Evolutionary conservation across 2,888 invertebrate species (phyloP), one percentile per base, ranked within the genome.

Genomic region (Catocala nupta): DNA sequence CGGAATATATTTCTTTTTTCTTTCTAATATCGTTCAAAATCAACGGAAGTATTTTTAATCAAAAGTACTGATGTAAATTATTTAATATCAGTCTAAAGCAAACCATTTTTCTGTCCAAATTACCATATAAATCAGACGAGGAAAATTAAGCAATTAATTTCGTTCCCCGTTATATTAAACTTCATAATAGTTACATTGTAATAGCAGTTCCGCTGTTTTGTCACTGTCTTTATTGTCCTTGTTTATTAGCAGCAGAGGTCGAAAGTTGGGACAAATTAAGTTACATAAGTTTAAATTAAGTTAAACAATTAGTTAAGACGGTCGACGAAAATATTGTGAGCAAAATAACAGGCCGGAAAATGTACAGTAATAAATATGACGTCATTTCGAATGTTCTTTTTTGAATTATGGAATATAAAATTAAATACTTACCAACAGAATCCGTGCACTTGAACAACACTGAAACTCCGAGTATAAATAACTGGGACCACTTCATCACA

Each of bases 381-480:
- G 5, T 43, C 5, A 36, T 34, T 55, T 36, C 6, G 51, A 16
- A 25, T 13, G 43, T 39, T 25, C 36, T 8, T 1, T 51, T 62
- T 54, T 55, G 55, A 59, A 81, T 16, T 42, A 25, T 25, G 25
- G 1, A 25, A 25, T 25, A 4, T 43, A 25, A 42, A 11, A 25
- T 7, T 10, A n/a, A 7, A 5, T 12, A 89, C 93, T 92, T 80
- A 93, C 93, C 92, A 61, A 92, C 86, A 47, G 92, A 92, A 83
- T 91, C 91, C 86, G 92, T 92, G 78, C 87, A 88, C 66, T 85
- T 85, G 74, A 91, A 89, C 80, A 92, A 85, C 90, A 92, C 91
- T 89, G 91, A 86, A 89, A 92, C 83, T 91, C 91, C 92, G 79
- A 90, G 82, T 82, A 91, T 81, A 75, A 90, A 73, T 72, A 88